Conservation (phyloP, 2,113 vertebrate genomes). For the Epinephelus fuscoguttatus region DNA sequence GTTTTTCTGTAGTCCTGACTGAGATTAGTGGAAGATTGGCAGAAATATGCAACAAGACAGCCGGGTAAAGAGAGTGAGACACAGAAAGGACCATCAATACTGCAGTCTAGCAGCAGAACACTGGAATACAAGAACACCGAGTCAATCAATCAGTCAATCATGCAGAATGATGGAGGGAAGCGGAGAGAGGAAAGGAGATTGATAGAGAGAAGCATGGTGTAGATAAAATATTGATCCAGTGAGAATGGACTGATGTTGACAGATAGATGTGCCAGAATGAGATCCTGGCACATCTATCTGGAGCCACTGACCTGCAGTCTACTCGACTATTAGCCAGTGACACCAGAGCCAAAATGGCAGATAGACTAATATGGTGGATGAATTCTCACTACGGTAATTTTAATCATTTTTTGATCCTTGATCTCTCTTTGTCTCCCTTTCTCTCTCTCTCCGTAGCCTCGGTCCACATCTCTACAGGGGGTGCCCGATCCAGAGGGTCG, state of each 20-base stretch:
- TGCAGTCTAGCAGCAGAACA: conserved; percentile 8
- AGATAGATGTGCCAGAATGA: conserved; percentile 57
- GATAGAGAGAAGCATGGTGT: conserved; percentile 54
- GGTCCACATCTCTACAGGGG: conserved; percentile 75
- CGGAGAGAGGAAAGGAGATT: conserved; percentile 46
- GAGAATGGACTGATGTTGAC: conserved; percentile 68
- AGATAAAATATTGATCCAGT: conserved; percentile 72
- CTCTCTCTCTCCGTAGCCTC: conserved; percentile 63
- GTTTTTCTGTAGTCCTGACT: background rate
- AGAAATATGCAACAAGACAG: conserved; percentile 9
- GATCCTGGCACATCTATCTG: conserved; percentile 44
- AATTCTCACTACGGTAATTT: background rate
- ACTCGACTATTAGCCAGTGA: background rate
- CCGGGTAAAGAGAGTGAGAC: background rate
- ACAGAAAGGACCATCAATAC: background rate
- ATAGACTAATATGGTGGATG: background rate
- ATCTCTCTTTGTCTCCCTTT: conserved; percentile 1
- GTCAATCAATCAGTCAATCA: conserved; percentile 65
- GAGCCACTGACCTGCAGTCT: conserved; percentile 21
- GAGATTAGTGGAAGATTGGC: background rate
- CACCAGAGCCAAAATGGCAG: conserved; percentile 29
- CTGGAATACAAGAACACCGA: conserved; percentile 14
- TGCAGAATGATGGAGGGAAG: conserved; percentile 63
- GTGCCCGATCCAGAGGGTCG: conserved; percentile 67
- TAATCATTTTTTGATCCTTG: background rate